phyloP scores from a whole-genome alignment of 1,140 invertebrate species.

The Lycorma delicatula region DNA sequence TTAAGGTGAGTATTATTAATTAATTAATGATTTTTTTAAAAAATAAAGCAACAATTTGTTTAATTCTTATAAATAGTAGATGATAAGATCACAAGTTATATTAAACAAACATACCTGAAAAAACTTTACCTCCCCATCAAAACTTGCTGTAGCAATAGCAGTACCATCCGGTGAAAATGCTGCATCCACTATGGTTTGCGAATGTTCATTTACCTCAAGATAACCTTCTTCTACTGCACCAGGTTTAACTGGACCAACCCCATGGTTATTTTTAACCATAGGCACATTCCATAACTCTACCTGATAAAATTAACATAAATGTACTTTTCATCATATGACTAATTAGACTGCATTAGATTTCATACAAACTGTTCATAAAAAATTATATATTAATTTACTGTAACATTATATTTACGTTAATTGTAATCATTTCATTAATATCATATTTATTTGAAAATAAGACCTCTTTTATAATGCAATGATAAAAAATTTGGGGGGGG shows the following conservation, averaged over 20 bases:
- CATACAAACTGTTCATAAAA: no score
- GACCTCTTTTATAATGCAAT: no score
- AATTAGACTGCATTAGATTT: no score
- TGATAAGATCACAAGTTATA: constrained; percentile 27
- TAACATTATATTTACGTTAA: no score
- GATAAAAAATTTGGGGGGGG: no score
- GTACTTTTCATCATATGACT: no score
- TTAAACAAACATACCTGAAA: constrained; percentile 67
- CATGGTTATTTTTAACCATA: constrained; percentile 43
- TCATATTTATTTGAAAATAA: no score
- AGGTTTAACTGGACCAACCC: constrained; percentile 39
- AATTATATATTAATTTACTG: no score
- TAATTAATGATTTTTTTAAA: no score
- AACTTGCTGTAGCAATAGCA: constrained; percentile 77
- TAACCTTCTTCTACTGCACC: constrained; percentile 45
- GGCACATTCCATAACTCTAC: constrained; percentile 55
- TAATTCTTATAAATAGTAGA: constrained; percentile 14
- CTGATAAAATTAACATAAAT: constrained; percentile 35
- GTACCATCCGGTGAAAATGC: constrained; percentile 89
- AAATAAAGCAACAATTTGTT: background rate
- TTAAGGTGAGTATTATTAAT: no score
- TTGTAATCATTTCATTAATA: no score
- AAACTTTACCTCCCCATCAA: constrained; percentile 84
- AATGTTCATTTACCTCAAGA: constrained; percentile 58
- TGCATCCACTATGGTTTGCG: constrained; percentile 68